phyloP scores from a whole-genome alignment of 2,888 invertebrate species.

The Epirrhoe tristata region DNA sequence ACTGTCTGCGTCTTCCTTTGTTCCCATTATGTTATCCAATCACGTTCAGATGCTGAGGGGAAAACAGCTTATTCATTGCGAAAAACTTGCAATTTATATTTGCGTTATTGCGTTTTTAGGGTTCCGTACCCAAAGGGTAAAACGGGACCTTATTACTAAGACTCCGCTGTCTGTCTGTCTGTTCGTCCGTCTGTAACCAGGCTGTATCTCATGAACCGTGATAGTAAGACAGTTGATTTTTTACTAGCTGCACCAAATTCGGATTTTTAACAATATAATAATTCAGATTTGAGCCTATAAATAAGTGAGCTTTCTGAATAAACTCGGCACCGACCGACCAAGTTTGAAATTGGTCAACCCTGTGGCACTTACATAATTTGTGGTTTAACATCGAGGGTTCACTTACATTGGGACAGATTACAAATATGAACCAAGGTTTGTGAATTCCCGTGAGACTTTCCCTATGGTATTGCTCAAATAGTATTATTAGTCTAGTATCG shows the following conservation, averaged over 20 bases:
- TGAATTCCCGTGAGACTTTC: not conserved
- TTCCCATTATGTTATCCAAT: constrained; percentile 46
- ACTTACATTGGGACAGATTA: constrained; percentile 18
- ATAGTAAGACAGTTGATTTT: too few relatives aligned
- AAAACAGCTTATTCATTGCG: constrained; percentile 20
- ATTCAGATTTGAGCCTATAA: not conserved
- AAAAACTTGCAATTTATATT: too few relatives aligned
- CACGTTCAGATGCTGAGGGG: constrained; percentile 35
- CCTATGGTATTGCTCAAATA: not conserved
- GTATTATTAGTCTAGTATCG: not conserved
- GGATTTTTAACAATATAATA: not conserved
- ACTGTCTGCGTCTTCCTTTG: constrained; percentile 52
- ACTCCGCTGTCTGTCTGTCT: too few relatives aligned
- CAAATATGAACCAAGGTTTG: not conserved
- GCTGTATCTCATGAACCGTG: too few relatives aligned
- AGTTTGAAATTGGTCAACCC: constrained; percentile 31
- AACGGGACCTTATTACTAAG: too few relatives aligned
- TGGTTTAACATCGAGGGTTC: constrained; percentile 20
- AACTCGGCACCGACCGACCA: constrained; percentile 4
- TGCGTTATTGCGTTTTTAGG: too few relatives aligned
- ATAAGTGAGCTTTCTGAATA: constrained; percentile 20
- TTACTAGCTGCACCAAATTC: not conserved
- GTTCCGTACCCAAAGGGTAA: too few relatives aligned
- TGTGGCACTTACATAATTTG: constrained; percentile 30
- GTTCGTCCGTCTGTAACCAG: too few relatives aligned